These are phyloP conservation scores for Limulus polyphemus DNA, from an alignment of 2,888 invertebrate genomes.

Conservation along the genomic window DNA sequence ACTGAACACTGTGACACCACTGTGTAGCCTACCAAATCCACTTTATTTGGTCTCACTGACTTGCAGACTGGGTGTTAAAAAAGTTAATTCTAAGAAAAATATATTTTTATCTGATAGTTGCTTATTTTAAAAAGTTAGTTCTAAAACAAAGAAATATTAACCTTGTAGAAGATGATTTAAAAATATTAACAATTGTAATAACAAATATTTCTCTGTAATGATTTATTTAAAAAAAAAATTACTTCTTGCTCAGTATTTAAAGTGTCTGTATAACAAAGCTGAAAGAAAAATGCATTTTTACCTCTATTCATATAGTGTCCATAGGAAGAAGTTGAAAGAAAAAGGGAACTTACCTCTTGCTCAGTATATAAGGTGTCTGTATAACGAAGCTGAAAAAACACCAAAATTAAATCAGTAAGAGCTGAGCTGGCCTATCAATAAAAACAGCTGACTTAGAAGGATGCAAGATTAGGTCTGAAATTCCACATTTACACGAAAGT, in stretches of 20 bases:
- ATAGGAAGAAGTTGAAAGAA: neutral
- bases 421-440: too few relatives aligned
- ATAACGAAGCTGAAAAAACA: slow-evolving; percentile 50
- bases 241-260: slow-evolving; percentile 87
- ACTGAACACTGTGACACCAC: too few relatives aligned
- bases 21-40: too few relatives aligned
- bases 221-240: neutral
- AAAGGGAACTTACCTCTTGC: slow-evolving; percentile 49
- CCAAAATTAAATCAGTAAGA: too few relatives aligned
- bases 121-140: neutral
- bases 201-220: slow-evolving; percentile 4
- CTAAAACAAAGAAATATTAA: too few relatives aligned
- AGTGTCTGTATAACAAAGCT: slow-evolving; percentile 81
- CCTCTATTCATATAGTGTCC: too few relatives aligned
- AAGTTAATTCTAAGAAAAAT: too few relatives aligned
- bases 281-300: slow-evolving; percentile 3
- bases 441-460: neutral
- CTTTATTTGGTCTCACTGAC: too few relatives aligned
- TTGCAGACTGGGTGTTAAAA: too few relatives aligned
- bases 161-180: too few relatives aligned
- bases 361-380: slow-evolving; percentile 95
- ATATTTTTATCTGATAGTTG: too few relatives aligned
- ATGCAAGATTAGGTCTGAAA: neutral
- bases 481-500: neutral
- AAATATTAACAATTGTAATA: too few relatives aligned